Evolutionary conservation across 2,113 vertebrate genomes (phyloP).

Genomic region (Tylochromis polylepis): DNA sequence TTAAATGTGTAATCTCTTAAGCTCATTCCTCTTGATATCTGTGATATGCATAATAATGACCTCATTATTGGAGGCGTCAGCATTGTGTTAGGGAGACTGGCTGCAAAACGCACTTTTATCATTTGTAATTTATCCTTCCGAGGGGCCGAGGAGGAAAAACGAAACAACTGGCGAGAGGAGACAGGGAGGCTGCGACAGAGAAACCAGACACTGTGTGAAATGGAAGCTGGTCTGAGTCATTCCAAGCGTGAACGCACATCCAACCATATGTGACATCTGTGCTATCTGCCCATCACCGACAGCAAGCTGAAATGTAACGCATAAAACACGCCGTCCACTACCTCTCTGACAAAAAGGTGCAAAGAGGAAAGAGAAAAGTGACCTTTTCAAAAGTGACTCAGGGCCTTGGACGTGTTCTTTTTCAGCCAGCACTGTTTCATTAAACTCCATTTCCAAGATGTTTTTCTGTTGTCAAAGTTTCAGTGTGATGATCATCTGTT

Average conservation of each 20-base stretch:
- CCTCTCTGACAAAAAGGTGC: background rate
- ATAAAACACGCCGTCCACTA: background rate
- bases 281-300: background rate
- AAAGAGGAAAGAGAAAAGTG: background rate
- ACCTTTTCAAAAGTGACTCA: background rate
- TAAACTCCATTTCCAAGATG: background rate
- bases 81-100: constrained; percentile 22
- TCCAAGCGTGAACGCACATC: constrained; percentile 1
- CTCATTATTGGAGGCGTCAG: constrained; percentile 40
- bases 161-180: background rate
- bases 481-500: background rate
- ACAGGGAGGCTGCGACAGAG: background rate
- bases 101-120: constrained; percentile 37
- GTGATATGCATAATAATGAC: constrained; percentile 51
- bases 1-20: constrained; percentile 53
- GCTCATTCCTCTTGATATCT: constrained; percentile 50
- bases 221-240: constrained; percentile 10
- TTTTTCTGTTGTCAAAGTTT: background rate
- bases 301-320: background rate
- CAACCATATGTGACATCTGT: background rate
- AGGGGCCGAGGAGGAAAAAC: background rate
- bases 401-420: background rate
- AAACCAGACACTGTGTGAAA: constrained; percentile 30
- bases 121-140: constrained; percentile 17
- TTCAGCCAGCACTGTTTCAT: background rate